These are phyloP conservation scores for Agrilus planipennis DNA, from an alignment of 1,140 invertebrate genomes.

Conservation along the genomic window DNA sequence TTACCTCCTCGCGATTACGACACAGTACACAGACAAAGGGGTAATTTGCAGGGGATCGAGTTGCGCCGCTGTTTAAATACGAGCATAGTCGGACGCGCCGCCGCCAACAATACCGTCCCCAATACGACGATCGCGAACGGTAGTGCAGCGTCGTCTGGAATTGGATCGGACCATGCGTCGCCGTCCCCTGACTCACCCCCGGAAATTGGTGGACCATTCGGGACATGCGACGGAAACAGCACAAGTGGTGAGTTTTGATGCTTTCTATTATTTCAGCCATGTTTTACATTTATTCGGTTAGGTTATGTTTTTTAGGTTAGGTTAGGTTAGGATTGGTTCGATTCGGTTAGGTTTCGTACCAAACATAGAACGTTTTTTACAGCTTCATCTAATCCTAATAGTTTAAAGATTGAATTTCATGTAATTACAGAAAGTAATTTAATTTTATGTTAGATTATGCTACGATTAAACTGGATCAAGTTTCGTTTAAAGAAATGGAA, in stretches of 20 bases:
- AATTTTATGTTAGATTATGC: too few species aligned
- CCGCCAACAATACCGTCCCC: conserved; percentile 38
- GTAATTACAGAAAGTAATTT: too few species aligned
- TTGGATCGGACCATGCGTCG: conserved; percentile 71
- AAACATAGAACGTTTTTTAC: too few species aligned
- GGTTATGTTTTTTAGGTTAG: too few species aligned
- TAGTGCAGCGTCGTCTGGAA: conserved; percentile 57
- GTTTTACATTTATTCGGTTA: too few species aligned
- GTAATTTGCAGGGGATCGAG: conserved; percentile 72
- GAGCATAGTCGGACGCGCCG: conserved; percentile 56
- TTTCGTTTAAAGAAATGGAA: too few species aligned
- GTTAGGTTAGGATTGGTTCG: too few species aligned
- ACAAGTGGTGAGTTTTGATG: conserved; percentile 44
- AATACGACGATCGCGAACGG: conserved; percentile 28
- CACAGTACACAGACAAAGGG: conserved; percentile 70
- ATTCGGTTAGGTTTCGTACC: too few species aligned
- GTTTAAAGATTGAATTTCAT: too few species aligned
- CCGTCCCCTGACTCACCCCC: conserved; percentile 58
- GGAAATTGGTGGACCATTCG: conserved; percentile 26
- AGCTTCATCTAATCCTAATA: too few species aligned
- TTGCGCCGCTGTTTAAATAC: conserved; percentile 57
- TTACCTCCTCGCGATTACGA: conserved; percentile 90
- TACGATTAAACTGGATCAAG: too few species aligned
- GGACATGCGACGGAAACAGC: conserved; percentile 35
- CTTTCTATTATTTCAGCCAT: background rate